These are phyloP conservation scores for Aplysina aerophoba DNA, from an alignment of 37 sponge, comb jelly and placozoan genomes.

Conservation along the genomic window DNA sequence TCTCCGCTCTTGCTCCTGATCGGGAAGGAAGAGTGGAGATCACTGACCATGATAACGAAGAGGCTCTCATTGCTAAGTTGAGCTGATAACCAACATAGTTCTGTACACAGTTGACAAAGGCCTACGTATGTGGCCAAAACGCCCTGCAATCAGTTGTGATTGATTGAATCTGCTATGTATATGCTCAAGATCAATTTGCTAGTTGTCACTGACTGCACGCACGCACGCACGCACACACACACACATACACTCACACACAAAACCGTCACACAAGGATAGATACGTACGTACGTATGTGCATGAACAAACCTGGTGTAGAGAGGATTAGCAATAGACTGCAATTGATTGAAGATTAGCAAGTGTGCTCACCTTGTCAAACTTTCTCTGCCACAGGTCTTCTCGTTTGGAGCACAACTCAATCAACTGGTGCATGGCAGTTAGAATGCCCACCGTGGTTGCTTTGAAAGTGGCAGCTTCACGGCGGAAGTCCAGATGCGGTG, in stretches of 20 bases:
- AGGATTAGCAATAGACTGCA: not conserved
- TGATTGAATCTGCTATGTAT: no score
- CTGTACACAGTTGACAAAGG: not conserved
- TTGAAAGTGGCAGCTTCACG: conserved; percentile 90
- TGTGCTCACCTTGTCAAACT: conserved; percentile 76
- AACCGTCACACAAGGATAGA: no score
- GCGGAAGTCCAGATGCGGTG: conserved; percentile 58
- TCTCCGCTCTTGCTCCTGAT: conserved; percentile 73
- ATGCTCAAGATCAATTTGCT: no score
- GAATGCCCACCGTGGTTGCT: conserved; percentile 91
- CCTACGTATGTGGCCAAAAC: not conserved
- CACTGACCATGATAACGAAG: no score
- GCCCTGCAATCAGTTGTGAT: not conserved
- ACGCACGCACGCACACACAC: conserved; percentile 10
- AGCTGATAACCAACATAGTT: no score
- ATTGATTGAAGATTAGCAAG: not conserved
- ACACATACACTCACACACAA: conserved; percentile 36
- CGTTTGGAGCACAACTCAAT: conserved; percentile 77
- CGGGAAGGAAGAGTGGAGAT: not conserved
- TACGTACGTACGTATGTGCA: no score
- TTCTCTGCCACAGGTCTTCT: conserved; percentile 86
- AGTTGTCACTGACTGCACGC: not conserved
- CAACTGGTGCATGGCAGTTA: conserved; percentile 75
- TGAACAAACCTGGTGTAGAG: conserved; percentile 21
- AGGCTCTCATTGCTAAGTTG: no score